Base-by-base conservation (phyloP, 2,113 vertebrate genomes). In the Sinocyclocheilus anophthalmus region DNA sequence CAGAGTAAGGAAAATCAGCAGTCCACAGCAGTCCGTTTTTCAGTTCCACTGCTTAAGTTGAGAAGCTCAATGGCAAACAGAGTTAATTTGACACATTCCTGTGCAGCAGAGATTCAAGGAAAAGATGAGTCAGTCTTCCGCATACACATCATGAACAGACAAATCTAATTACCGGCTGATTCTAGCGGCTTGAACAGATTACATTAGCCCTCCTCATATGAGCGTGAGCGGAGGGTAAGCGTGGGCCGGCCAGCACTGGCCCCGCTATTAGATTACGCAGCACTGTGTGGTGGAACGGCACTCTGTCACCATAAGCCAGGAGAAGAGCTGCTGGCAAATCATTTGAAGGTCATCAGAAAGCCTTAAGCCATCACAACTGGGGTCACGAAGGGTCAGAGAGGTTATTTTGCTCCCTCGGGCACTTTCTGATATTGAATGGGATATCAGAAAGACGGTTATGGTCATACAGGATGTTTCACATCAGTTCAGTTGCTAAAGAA, bases 161-260 rank as follows among this genome's bases (percentile, higher is more conserved):
- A 85, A 89, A 90, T 89, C 85, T 70, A 90, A 90, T 92, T 90
- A 91, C 82, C 4, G 59, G 77, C 84, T 82, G 84, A 90, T 89
- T 90, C 90, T 88, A 90, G 87, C 80, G 24, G 79, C 87, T 86
- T 80, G 70, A 85, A 59, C 85, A 85, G 88, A 92, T 90, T 89
- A 84, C 87, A 89, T 89, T 92, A 90, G 86, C 83, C 87, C 80
- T 84, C 75, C 87, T 85, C 86, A 86, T 83, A 85, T 69, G 75
- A 70, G 59, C n/a, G n/a, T 37, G 73, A 78, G 65, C 48, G 80
- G 53, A 76, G 45, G 57, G 57, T 76, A 20, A 65, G 75, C 26
- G 75, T 65, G 81, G 84, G 84, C 80, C 69, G 14, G 72, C 33
- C 80, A 39, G 83, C 82, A 50, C 84, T 83, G 87, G 84, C 79